Percentiles rank a stretch among this genome's conserved stretches.
Evolutionary conservation across 2,888 invertebrate species (phyloP).

Genomic region (Yponomeuta plumbellus): DNA sequence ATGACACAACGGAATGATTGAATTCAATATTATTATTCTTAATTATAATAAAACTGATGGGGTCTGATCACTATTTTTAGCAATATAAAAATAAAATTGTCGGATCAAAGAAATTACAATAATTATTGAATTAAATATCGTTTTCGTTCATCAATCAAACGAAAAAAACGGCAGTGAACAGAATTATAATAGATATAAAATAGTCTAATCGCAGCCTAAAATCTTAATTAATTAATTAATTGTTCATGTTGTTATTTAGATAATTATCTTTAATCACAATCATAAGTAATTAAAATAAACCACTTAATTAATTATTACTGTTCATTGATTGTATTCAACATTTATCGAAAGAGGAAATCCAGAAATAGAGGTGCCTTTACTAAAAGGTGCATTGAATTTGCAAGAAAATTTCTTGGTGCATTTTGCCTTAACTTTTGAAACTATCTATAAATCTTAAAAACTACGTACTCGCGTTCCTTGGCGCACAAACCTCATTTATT

Average conservation of each 20-base stretch:
- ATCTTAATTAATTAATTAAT: background rate
- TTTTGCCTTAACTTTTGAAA: background rate
- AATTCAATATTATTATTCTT: no score
- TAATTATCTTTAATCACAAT: background rate
- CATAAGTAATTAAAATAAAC: background rate
- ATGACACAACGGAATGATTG: background rate
- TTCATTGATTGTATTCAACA: background rate
- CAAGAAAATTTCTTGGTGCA: background rate
- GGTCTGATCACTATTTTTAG: no score
- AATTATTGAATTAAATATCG: no score
- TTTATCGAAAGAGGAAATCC: background rate
- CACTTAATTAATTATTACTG: background rate
- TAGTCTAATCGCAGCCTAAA: background rate
- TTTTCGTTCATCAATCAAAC: no score
- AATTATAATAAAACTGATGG: no score
- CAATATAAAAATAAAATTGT: no score
- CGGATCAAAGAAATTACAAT: no score
- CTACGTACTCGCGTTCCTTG: background rate
- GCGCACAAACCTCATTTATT: slow-evolving; percentile 26
- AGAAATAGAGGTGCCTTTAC: background rate
- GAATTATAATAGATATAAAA: no score
- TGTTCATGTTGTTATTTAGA: slow-evolving; percentile 2
- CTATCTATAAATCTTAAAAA: background rate
- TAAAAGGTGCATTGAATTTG: background rate
- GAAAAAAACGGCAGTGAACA: no score